Percentiles rank a stretch among this genome's conserved stretches.
Conservation (phyloP, 1,140 invertebrate species). For the Drosophila serrata region DNA sequence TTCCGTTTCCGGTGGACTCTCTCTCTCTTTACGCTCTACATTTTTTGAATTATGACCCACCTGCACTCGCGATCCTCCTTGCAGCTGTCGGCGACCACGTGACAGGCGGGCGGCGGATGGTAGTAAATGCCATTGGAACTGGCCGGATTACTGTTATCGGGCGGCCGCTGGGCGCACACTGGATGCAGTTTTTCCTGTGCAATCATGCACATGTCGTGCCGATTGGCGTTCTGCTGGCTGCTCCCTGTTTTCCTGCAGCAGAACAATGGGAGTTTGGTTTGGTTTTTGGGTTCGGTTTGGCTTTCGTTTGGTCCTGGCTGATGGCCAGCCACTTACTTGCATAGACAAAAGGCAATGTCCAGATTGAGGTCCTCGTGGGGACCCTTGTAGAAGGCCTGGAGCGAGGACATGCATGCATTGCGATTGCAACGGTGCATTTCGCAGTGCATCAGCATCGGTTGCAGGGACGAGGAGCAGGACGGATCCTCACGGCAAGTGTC, state of each 20-base stretch:
- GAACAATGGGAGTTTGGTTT: constrained; percentile 30
- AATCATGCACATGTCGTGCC: constrained; percentile 93
- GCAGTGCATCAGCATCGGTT: constrained; percentile 93
- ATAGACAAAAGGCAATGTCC: constrained; percentile 96
- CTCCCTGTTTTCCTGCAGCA: constrained; percentile 88
- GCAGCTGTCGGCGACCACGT: constrained; percentile 92
- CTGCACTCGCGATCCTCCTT: constrained; percentile 91
- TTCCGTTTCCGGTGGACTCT: constrained; percentile 61
- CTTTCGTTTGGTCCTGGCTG: constrained; percentile 8
- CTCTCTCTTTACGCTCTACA: constrained; percentile 19
- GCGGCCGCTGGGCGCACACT: constrained; percentile 92
- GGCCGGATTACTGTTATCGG: constrained; percentile 87
- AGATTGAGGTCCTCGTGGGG: constrained; percentile 92
- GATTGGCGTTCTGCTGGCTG: constrained; percentile 85
- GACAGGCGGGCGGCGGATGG: constrained; percentile 91
- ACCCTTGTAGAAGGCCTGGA: constrained; percentile 93
- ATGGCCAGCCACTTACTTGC: constrained; percentile 90
- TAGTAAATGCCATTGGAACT: constrained; percentile 84
- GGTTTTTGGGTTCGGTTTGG: constrained; percentile 5
- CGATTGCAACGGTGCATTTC: constrained; percentile 91
- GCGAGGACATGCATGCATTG: constrained; percentile 94
- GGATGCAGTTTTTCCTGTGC: constrained; percentile 95
- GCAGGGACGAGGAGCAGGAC: constrained; percentile 90
- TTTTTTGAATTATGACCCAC: constrained; percentile 86
- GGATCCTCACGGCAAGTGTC: constrained; percentile 91